Evolutionary conservation across 2,888 invertebrate genomes (phyloP), one percentile per base, ranked within the genome.

Genomic region (Dascillus cervinus): DNA sequence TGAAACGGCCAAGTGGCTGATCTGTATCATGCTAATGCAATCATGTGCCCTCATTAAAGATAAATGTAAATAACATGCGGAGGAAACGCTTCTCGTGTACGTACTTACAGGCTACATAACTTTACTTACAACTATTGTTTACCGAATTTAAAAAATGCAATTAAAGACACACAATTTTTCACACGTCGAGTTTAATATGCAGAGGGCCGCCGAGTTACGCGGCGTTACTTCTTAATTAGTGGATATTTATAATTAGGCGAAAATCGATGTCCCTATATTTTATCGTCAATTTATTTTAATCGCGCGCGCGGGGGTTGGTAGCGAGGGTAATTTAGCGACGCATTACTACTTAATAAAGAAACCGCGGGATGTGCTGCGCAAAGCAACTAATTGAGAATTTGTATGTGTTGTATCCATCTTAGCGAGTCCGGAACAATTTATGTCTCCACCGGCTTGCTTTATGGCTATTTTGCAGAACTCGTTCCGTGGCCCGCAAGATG

Each of bases 401-500:
- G 61, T 64, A 60, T 58, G 59, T 61, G 58, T 55, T 58, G 48
- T 49, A 49, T 47, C 46, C 45, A 55, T 58, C 50, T 48, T 43
- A 46, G 55, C 53, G 52, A 51, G 52, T n/a, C 53, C 50, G 52
- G 44, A 44, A 45, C 53, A 56, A 62, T 63, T 63, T 62, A 61
- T 62, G 58, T 55, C 54, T 51, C 56, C 53, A 48, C 52, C 57
- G 54, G 58, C 53, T 61, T 62, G 61, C 60, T 65, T 65, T 65
- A 65, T 61, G 61, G 60, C 62, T 53, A 55, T 61, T 61, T 60
- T 57, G 53, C 52, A 55, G 56, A 62, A 62, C 62, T 58, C 56
- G 62, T 63, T 63, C 49, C 49, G 52, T 55, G 57, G 54, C 61
- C n/a, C 63, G 55, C 62, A 63, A 62, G 64, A 65, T 64, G 65